phyloP scores from a whole-genome alignment of 2,888 invertebrate genomes.

The Synanthedon vespiformis region DNA sequence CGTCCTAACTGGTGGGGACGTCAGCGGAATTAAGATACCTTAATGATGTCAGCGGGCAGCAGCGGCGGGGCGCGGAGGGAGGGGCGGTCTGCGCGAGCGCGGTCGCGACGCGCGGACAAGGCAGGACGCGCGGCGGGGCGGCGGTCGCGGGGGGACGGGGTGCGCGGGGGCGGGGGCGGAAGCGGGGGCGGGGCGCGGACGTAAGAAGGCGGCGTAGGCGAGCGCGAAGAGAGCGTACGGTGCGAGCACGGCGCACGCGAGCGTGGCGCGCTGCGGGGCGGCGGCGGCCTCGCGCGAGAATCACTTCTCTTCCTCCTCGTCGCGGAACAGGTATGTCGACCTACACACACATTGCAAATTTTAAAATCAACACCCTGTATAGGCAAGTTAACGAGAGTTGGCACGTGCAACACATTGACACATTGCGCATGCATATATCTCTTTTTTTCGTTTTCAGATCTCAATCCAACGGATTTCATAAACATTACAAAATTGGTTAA shows the following conservation, averaged over 20 bases:
- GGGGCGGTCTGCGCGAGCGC: too few species aligned
- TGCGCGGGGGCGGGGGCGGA: not conserved
- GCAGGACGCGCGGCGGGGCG: slow-evolving; percentile 5
- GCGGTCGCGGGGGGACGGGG: slow-evolving; percentile 6
- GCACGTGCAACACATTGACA: too few species aligned
- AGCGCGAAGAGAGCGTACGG: slow-evolving; percentile 48
- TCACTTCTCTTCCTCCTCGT: slow-evolving; percentile 79
- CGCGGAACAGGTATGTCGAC: slow-evolving; percentile 87
- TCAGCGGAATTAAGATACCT: too few species aligned
- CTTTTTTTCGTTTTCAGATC: too few species aligned
- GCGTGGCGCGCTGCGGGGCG: slow-evolving; percentile 61
- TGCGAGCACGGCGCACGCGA: slow-evolving; percentile 39
- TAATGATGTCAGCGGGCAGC: too few species aligned
- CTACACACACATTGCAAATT: slow-evolving; percentile 53
- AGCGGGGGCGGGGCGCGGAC: not conserved
- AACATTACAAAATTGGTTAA: too few species aligned
- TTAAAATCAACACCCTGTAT: not conserved
- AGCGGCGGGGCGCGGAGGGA: too few species aligned
- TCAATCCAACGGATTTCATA: too few species aligned
- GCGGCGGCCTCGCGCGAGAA: slow-evolving; percentile 42
- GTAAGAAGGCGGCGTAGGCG: slow-evolving; percentile 37
- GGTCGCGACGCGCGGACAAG: too few species aligned
- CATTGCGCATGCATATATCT: too few species aligned
- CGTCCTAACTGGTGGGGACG: too few species aligned
- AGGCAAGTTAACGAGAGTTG: too few species aligned